Evolutionary conservation across 2,113 vertebrate genomes (phyloP), one percentile per base, ranked within the genome.

Genomic region (Lasiurus cinereus): DNA sequence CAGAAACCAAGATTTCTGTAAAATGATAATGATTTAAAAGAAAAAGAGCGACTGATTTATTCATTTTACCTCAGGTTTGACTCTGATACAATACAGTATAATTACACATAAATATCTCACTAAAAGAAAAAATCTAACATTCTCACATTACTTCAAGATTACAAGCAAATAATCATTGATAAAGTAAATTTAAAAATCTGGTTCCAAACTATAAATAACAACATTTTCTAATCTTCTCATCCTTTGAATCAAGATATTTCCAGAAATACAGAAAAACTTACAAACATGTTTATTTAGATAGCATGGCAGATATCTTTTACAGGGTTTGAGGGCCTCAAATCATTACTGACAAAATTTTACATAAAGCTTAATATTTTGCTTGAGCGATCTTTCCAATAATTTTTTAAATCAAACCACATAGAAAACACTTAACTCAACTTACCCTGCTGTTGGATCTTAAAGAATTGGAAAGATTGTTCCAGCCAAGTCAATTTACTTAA

Each of bases 401-500:
- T 93, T 93, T 50, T 69, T 10, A 82, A 96, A 80, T 69, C 11
- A 97, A 95, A 83, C 31, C 79, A 80, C 48, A 85, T 15, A 73
- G 48, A 93, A 96, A 84, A 22, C 2, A 74, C 22, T 87, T 83
- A 64, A 59, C 36, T 94, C 29, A 36, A 96, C 98, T 97, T 98
- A 98, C 98, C 98, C 97, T 94, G 80, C 59, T 92, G 92, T 77
- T 94, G 96, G 90, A 95, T 1, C 1, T 95, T 97, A 96, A 94
- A 96, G 93, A 96, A 97, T 50, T 88, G 96, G 56, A 88, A 96
- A 97, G 93, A 97, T 67, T 94, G 90, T 96, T 98, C 97, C 98
- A 97, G 97, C 86, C 96, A 97, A 97, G 95, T 97, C 95, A 97
- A 97, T 97, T 96, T 70, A 79, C 96, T 98, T 98, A 96, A 97